These are phyloP conservation scores for Homarus gammarus DNA, from an alignment of 2,888 invertebrate genomes.

Conservation along the genomic window DNA sequence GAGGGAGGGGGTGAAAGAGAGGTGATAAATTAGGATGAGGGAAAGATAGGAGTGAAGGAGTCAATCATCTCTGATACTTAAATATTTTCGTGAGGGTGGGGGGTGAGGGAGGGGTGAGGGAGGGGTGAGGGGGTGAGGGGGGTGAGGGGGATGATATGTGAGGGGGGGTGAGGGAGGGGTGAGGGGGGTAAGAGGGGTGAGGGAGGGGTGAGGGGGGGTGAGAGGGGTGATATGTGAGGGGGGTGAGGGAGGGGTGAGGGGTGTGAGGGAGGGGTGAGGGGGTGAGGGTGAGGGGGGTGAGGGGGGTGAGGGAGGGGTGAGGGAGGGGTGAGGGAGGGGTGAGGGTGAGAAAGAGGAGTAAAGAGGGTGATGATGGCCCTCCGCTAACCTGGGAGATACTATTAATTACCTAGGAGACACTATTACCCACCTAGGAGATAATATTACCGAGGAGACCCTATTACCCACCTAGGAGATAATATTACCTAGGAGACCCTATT, in stretches of 20 bases:
- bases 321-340: neutral
- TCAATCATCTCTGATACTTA: too few relatives aligned
- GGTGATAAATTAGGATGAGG: too few relatives aligned
- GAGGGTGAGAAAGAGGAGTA: neutral
- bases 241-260: neutral
- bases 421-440: too few relatives aligned
- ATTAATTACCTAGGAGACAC: too few relatives aligned
- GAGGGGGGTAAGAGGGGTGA: neutral
- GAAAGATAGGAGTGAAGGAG: too few relatives aligned
- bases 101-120: neutral
- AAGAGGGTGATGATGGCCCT: too few relatives aligned
- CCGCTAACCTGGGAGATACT: too few relatives aligned
- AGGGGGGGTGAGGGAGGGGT: neutral
- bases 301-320: neutral
- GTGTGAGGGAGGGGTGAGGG: neutral
- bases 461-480: too few relatives aligned
- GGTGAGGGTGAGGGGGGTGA: neutral
- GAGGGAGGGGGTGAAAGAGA: too few relatives aligned
- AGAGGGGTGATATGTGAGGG: neutral
- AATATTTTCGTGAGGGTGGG: too few relatives aligned
- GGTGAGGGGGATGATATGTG: neutral
- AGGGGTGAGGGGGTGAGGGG: neutral
- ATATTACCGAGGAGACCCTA: too few relatives aligned
- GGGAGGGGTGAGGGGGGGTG: neutral
- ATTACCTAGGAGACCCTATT: too few relatives aligned